Percentiles rank a stretch among this genome's conserved stretches.
phyloP scores from a whole-genome alignment of 2,113 vertebrate genomes.

The Hypocryptadius cinnamomeus region DNA sequence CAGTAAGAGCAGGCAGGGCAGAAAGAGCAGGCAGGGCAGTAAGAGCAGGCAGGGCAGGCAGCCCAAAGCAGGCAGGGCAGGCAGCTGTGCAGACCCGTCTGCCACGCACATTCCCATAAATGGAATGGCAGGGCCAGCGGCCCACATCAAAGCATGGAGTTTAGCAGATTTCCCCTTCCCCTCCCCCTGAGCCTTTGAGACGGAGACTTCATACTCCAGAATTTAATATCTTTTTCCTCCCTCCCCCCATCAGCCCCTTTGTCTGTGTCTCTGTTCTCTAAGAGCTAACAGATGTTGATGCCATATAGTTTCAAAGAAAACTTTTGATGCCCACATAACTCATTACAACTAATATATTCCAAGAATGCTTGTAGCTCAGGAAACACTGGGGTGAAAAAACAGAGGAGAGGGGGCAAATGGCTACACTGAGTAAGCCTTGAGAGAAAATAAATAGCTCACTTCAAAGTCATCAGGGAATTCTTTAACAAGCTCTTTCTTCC shows the following conservation, averaged over 20 bases:
- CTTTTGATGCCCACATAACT: conserved; percentile 66
- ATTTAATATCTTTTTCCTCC: conserved; percentile 61
- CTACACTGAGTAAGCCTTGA: conserved; percentile 25
- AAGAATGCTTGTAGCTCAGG: conserved; percentile 63
- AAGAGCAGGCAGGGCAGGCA: neutral
- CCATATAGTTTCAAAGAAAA: conserved; percentile 70
- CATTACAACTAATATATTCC: conserved; percentile 58
- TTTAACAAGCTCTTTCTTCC: conserved; percentile 43
- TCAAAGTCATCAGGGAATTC: conserved; percentile 57
- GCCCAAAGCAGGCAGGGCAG: neutral
- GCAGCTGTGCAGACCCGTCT: neutral
- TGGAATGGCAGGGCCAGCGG: conserved; percentile 43
- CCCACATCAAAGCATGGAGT: conserved; percentile 70
- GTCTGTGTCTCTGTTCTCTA: conserved; percentile 70
- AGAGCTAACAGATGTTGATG: conserved; percentile 77
- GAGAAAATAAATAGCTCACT: conserved; percentile 57
- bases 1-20: neutral
- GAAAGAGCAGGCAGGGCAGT: neutral
- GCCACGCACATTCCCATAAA: conserved; percentile 64
- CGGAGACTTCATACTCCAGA: conserved; percentile 55
- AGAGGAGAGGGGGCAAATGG: conserved; percentile 30
- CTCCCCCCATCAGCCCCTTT: conserved; percentile 54
- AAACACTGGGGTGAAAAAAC: conserved; percentile 44
- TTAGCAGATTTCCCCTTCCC: conserved; percentile 64
- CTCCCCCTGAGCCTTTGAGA: conserved; percentile 56